These are phyloP conservation scores for Drosophila peninsularis DNA, from an alignment of 2,888 invertebrate genomes.

Conservation along the genomic window DNA sequence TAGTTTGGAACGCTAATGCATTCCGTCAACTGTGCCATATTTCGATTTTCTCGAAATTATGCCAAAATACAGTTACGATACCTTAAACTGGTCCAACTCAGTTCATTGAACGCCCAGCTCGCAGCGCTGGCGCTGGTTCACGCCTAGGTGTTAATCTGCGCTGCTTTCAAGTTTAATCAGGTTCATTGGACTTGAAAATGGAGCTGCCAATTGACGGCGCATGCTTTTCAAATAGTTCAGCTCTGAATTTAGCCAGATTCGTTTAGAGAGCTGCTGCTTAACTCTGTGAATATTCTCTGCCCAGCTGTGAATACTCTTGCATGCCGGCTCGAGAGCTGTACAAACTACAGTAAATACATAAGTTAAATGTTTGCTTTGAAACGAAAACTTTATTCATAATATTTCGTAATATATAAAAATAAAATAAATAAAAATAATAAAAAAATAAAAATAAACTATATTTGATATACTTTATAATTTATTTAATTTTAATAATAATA, in stretches of 20 bases:
- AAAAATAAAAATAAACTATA: not conserved
- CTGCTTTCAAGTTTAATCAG: slow-evolving; percentile 8
- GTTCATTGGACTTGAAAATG: slow-evolving; percentile 50
- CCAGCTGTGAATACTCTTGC: too few relatives aligned
- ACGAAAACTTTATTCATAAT: not conserved
- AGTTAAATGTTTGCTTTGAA: not conserved
- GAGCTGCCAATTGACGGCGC: slow-evolving; percentile 49
- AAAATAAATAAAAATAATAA: not conserved
- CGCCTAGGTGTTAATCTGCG: slow-evolving; percentile 50
- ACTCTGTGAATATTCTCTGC: not conserved
- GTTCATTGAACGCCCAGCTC: slow-evolving; percentile 60
- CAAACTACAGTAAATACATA: not conserved
- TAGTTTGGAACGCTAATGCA: slow-evolving; percentile 64
- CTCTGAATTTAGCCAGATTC: slow-evolving; percentile 12
- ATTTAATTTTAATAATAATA: too few relatives aligned
- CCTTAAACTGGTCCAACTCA: slow-evolving; percentile 23
- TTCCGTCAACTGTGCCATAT: slow-evolving; percentile 61
- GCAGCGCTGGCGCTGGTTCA: slow-evolving; percentile 8
- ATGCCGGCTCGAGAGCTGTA: not conserved
- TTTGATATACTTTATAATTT: not conserved
- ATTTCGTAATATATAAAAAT: too few relatives aligned
- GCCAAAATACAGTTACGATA: slow-evolving; percentile 48
- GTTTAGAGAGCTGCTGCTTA: too few relatives aligned
- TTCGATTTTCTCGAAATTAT: slow-evolving; percentile 21
- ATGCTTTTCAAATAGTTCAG: slow-evolving; percentile 20